Percentiles rank a stretch among this genome's conserved stretches.
These are phyloP conservation scores for Hypotaenidia philippensis DNA, from an alignment of 2,797 vertebrate species.

Conservation along the genomic window DNA sequence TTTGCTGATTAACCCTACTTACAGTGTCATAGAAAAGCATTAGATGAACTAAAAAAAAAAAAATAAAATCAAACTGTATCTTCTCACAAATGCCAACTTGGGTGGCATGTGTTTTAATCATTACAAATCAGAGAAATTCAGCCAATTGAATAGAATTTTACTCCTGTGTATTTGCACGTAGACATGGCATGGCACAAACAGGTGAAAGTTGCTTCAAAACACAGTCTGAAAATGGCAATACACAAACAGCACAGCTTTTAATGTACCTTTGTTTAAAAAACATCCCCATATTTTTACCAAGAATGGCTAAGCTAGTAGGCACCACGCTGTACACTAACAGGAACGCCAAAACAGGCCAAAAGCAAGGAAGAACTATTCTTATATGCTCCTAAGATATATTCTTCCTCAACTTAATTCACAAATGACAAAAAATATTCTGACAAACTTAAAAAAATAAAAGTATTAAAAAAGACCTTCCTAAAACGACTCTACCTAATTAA, in stretches of 20 bases:
- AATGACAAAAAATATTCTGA: background rate
- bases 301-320: background rate
- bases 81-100: background rate
- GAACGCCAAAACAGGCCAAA: background rate
- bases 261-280: slow-evolving; percentile 18
- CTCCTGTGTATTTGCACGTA: background rate
- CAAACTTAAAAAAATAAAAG: background rate
- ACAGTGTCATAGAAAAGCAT: background rate
- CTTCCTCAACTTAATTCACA: background rate
- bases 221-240: slow-evolving; percentile 3
- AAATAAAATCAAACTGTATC: background rate
- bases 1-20: background rate
- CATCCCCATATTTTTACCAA: slow-evolving; percentile 34
- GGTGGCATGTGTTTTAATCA: background rate
- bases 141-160: background rate
- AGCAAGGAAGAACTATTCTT: slow-evolving; percentile 21
- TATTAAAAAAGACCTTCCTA: background rate
- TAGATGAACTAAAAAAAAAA: background rate
- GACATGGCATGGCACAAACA: background rate
- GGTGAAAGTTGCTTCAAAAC: slow-evolving; percentile 8
- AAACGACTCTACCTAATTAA: background rate
- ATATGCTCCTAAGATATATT: background rate
- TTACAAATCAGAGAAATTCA: slow-evolving; percentile 5
- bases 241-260: background rate
- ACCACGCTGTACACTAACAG: background rate